Evolutionary conservation across 2,797 vertebrate genomes (phyloP).

Genomic region (Gymnodraco acuticeps): DNA sequence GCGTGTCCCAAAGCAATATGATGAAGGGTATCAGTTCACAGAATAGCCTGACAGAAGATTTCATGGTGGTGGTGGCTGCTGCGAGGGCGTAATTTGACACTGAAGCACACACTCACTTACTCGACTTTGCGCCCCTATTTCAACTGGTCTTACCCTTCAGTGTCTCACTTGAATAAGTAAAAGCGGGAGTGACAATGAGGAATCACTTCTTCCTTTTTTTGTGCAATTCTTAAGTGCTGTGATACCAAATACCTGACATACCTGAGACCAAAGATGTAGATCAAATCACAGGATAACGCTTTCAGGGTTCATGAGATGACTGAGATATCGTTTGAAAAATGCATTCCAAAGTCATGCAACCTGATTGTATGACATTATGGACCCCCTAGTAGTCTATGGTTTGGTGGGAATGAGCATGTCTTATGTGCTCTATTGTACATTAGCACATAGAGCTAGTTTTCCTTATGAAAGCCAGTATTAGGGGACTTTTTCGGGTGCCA

Average conservation of each 20-base stretch:
- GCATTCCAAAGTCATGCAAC: neutral
- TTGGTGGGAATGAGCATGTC: neutral
- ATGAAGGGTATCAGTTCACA: constrained; percentile 64
- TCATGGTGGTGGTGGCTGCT: constrained; percentile 40
- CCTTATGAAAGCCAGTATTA: neutral
- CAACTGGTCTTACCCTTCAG: constrained; percentile 12
- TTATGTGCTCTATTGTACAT: neutral
- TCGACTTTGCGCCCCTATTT: constrained; percentile 2
- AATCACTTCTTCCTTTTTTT: neutral
- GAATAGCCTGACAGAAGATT: constrained; percentile 46
- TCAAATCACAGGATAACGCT: constrained; percentile 9
- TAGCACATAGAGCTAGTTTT: neutral
- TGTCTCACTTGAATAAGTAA: neutral
- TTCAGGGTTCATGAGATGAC: constrained; percentile 5
- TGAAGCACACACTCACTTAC: constrained; percentile 5
- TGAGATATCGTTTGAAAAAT: neutral
- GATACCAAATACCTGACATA: constrained; percentile 34
- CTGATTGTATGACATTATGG: too few relatives aligned
- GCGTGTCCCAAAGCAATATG: constrained; percentile 48
- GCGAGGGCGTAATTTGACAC: constrained; percentile 44
- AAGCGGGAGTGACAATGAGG: neutral
- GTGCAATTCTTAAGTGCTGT: neutral
- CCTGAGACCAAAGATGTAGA: constrained; percentile 11
- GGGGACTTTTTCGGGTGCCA: neutral
- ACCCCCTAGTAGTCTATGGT: neutral